Evolutionary conservation across 2,888 invertebrate species (phyloP).

Genomic region (Acleris holmiana): DNA sequence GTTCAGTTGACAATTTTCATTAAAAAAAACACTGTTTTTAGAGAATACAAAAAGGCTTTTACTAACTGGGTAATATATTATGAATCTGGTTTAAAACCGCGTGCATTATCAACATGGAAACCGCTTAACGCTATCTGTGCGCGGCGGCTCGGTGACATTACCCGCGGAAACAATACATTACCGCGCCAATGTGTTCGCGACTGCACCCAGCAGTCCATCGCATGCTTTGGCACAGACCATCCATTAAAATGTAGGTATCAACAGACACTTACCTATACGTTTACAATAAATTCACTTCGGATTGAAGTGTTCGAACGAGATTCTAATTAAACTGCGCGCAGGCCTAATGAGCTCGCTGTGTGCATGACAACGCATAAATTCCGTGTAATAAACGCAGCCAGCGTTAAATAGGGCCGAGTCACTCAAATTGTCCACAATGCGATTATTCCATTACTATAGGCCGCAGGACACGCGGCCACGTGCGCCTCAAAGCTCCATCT

Average conservation of each 20-base stretch:
- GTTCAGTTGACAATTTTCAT: no score
- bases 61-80: conserved; percentile 12
- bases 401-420: conserved; percentile 76
- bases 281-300: conserved; percentile 37
- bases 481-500: conserved; percentile 22
- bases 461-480: conserved; percentile 49
- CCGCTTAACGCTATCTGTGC: conserved; percentile 50
- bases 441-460: conserved; percentile 76
- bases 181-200: conserved; percentile 61
- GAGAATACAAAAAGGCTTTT: no score
- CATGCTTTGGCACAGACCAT: conserved; percentile 1
- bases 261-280: no score
- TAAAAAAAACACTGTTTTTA: no score
- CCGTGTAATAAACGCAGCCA: conserved; percentile 75
- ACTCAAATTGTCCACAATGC: conserved; percentile 80
- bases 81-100: conserved; percentile 6
- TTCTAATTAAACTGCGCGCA: conserved; percentile 74
- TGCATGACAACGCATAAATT: conserved; percentile 80
- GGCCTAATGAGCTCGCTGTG: conserved; percentile 73
- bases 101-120: conserved; percentile 52
- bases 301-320: conserved; percentile 54
- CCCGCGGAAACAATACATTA: conserved; percentile 70
- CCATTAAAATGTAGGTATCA: conserved; percentile 10
- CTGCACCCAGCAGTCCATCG: conserved; percentile 59
- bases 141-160: conserved; percentile 72